Evolutionary conservation across 2,797 vertebrate genomes (phyloP).

Genomic region (Chlorospingus flavigularis): DNA sequence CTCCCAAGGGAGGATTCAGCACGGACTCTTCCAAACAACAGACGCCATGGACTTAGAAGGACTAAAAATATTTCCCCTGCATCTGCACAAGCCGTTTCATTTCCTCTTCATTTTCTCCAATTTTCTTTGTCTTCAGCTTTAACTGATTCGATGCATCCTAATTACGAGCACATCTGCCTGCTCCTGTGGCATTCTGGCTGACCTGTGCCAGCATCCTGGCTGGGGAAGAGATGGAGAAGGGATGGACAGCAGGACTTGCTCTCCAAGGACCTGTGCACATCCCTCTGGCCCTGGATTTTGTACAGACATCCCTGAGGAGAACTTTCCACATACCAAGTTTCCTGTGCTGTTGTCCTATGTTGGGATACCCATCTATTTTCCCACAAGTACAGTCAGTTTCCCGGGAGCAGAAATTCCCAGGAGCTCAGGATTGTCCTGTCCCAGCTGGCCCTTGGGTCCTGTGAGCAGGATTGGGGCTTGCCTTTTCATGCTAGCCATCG

Average conservation of each 20-base stretch:
- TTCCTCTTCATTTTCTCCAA: slow-evolving; percentile 35
- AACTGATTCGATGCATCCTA: not conserved
- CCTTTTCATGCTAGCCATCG: accelerated
- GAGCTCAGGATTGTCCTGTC: not conserved
- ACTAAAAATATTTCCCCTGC: slow-evolving; percentile 39
- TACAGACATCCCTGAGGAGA: not conserved
- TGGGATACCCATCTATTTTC: not conserved
- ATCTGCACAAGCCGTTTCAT: not conserved
- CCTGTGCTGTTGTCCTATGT: accelerated
- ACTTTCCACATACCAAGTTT: accelerated
- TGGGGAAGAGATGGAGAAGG: not conserved
- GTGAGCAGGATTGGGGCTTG: not conserved
- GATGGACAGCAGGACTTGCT: not conserved
- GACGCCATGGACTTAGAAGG: slow-evolving; percentile 3
- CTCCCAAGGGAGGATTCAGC: not conserved
- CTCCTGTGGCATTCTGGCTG: not conserved
- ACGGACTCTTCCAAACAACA: not conserved
- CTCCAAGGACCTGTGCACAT: not conserved
- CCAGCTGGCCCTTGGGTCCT: not conserved
- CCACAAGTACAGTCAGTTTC: accelerated
- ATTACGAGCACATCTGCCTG: not conserved
- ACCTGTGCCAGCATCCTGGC: accelerated
- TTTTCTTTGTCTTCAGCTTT: slow-evolving; percentile 48
- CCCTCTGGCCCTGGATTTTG: not conserved
- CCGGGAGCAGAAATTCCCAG: not conserved